phyloP scores from a whole-genome alignment of 2,113 vertebrate genomes.

The Sapajus apella region DNA sequence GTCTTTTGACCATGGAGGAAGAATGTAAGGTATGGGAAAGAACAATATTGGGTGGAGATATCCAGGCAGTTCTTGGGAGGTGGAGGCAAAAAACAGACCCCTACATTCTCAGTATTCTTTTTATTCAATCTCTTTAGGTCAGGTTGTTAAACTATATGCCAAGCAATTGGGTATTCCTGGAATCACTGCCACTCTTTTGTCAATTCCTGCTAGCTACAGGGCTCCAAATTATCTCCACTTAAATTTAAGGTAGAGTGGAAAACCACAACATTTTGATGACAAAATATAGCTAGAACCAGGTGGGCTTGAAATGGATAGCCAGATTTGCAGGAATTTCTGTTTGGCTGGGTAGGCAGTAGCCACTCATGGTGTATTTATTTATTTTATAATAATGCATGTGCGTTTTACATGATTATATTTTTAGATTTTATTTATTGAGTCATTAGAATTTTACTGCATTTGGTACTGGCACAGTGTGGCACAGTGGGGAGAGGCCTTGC shows the following conservation, averaged over 20 bases:
- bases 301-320: neutral
- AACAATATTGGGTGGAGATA: neutral
- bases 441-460: neutral
- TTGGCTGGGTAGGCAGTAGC: neutral
- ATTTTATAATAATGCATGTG: neutral
- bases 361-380: neutral
- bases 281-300: neutral
- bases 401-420: neutral
- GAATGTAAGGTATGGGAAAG: neutral
- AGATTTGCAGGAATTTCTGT: neutral
- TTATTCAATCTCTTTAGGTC: neutral
- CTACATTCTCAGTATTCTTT: neutral
- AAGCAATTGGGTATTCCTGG: neutral
- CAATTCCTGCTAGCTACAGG: neutral
- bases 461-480: neutral
- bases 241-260: neutral
- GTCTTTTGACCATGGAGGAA: neutral
- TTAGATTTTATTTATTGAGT: neutral
- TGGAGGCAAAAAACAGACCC: neutral
- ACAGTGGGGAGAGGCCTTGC: neutral
- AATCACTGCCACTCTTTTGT: neutral
- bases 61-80: neutral
- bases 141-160: neutral
- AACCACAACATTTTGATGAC: neutral
- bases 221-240: neutral